phyloP scores from a whole-genome alignment of 2,113 vertebrate species.

The Rhinoptilus africanus region DNA sequence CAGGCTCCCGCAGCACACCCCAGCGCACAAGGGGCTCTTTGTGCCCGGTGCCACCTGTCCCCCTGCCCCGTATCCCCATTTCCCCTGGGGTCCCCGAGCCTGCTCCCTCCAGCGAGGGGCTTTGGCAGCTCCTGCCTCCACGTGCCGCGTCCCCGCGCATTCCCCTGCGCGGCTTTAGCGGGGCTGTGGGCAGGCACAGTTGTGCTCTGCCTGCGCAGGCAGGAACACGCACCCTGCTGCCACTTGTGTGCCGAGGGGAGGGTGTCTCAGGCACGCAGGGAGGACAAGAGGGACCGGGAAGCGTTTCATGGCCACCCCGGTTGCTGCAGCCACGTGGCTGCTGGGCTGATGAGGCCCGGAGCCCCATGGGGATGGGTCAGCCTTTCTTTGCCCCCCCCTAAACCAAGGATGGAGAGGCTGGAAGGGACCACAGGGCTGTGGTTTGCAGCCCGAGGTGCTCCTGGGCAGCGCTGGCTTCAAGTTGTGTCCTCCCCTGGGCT shows the following conservation, averaged over 20 bases:
- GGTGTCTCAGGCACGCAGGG: neutral
- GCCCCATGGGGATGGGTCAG: fast-evolving
- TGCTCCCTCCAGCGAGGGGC: neutral
- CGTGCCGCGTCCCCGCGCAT: neutral
- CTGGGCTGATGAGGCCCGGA: neutral
- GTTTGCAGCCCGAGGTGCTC: neutral
- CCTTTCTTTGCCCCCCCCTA: neutral
- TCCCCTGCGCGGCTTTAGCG: neutral
- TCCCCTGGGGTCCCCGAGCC: neutral
- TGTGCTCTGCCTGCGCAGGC: neutral
- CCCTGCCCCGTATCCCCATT: neutral
- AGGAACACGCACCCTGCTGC: neutral
- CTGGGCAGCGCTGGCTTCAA: neutral
- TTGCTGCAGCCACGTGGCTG: neutral
- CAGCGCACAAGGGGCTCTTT: slow-evolving; percentile 55
- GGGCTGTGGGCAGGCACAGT: slow-evolving; percentile 26
- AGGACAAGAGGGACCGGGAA: neutral
- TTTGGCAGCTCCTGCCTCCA: slow-evolving; percentile 37
- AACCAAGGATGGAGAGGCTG: neutral
- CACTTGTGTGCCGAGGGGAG: neutral
- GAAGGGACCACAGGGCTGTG: neutral
- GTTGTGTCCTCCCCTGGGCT: neutral
- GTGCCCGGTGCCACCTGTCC: slow-evolving; percentile 71
- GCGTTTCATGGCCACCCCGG: neutral
- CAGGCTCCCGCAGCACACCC: neutral